phyloP scores from a whole-genome alignment of 2,113 vertebrate species.

The Gnathonemus echidnorhynchus region DNA sequence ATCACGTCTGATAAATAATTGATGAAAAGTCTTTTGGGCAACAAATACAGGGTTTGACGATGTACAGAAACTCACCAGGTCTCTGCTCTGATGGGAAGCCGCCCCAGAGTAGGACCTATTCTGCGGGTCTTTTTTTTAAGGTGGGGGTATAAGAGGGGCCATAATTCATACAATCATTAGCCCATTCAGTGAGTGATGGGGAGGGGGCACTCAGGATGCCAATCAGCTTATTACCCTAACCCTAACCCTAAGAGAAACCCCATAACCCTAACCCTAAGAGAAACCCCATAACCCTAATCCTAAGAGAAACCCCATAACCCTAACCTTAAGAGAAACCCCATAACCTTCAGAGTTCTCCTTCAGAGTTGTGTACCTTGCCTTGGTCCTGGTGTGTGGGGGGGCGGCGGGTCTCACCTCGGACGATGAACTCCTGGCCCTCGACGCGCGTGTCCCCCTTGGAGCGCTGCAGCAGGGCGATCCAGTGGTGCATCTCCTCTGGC shows the following conservation, averaged over 20 bases:
- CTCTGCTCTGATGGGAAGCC: background rate
- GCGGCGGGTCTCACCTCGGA: constrained; percentile 70
- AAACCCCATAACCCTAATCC: too few relatives aligned
- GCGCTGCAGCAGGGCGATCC: constrained; percentile 91
- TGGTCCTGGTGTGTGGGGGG: background rate
- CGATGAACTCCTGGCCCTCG: constrained; percentile 94
- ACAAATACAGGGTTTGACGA: background rate
- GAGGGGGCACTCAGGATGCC: background rate
- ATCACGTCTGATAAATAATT: background rate
- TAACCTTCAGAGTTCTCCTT: too few relatives aligned
- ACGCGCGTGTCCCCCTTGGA: constrained; percentile 91
- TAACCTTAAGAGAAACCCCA: too few relatives aligned
- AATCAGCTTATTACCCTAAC: background rate
- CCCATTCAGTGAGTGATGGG: background rate
- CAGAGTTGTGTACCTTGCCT: background rate
- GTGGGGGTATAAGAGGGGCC: background rate
- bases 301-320: too few relatives aligned
- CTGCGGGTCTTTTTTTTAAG: background rate
- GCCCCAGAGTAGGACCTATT: background rate
- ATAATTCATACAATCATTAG: background rate
- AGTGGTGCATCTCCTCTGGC: constrained; percentile 98
- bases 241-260: too few relatives aligned
- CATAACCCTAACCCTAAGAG: too few relatives aligned
- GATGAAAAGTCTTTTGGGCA: background rate
- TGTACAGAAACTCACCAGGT: background rate